Conservation (phyloP, 2,888 invertebrate species). For the Ennomos fuscantarius region DNA sequence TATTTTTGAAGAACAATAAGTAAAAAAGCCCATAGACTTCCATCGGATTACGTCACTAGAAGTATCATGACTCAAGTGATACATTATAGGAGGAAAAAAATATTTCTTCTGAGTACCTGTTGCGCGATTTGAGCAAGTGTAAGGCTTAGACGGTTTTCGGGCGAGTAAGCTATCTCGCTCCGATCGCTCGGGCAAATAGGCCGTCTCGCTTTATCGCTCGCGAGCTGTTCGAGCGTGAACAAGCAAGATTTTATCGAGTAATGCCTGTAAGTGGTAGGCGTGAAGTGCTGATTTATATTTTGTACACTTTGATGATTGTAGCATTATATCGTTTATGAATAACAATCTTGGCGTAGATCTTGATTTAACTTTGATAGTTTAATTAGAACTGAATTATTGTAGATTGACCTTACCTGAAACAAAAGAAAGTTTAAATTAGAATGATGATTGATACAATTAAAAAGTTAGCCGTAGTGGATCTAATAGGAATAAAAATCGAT, state of each 20-base stretch:
- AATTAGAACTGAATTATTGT: not conserved
- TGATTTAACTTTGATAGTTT: not conserved
- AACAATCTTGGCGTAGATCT: constrained; percentile 5
- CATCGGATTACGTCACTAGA: constrained; percentile 58
- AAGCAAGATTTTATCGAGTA: constrained; percentile 34
- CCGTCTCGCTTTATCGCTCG: constrained; percentile 18
- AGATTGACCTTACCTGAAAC: constrained; percentile 54
- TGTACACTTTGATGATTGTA: constrained; percentile 19
- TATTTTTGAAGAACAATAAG: constrained; percentile 10
- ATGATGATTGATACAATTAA: no score
- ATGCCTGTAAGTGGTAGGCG: constrained; percentile 20
- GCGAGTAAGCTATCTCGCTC: constrained; percentile 37
- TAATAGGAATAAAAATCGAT: no score
- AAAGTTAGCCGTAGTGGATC: no score
- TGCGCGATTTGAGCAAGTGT: constrained; percentile 66
- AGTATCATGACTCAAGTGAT: constrained; percentile 67
- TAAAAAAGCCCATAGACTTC: constrained; percentile 56
- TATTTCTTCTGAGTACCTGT: constrained; percentile 77
- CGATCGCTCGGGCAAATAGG: constrained; percentile 18
- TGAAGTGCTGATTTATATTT: constrained; percentile 33
- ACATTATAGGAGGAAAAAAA: constrained; percentile 77
- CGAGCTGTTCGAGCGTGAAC: constrained; percentile 14
- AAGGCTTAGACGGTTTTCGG: constrained; percentile 51
- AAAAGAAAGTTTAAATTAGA: constrained; percentile 34
- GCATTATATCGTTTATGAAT: constrained; percentile 14